Evolutionary conservation across 2,797 vertebrate species (phyloP).

Genomic region (Potorous gilbertii): DNA sequence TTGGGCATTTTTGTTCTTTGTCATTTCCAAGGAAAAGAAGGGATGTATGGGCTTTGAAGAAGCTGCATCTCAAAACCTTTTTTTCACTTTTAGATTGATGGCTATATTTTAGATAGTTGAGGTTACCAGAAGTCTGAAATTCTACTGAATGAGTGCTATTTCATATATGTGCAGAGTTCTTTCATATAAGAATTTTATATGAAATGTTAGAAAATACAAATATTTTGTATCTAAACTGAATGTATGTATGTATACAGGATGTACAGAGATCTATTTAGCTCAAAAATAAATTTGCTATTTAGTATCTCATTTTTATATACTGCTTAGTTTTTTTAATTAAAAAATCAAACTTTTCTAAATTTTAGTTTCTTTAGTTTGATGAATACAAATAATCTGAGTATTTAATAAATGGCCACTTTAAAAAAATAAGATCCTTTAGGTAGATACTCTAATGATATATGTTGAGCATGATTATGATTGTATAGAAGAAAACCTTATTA

Average conservation of each 20-base stretch:
- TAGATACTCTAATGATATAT: neutral
- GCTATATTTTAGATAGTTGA: constrained; percentile 50
- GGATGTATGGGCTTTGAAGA: neutral
- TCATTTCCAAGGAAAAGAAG: neutral
- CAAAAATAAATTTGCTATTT: neutral
- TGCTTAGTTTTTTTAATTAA: neutral
- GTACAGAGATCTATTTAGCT: neutral
- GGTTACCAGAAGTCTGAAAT: constrained; percentile 26
- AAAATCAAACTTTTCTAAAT: neutral
- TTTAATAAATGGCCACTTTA: neutral
- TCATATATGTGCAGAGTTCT: neutral
- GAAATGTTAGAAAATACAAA: too few species aligned
- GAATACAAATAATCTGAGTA: neutral
- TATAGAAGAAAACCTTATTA: constrained; percentile 52
- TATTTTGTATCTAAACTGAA: neutral
- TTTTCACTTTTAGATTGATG: constrained; percentile 33
- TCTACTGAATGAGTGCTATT: constrained; percentile 44
- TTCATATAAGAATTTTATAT: neutral
- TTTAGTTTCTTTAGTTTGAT: neutral
- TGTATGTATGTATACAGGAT: neutral
- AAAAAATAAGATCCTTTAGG: neutral
- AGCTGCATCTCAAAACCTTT: neutral
- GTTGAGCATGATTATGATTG: constrained; percentile 8
- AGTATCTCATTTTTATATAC: neutral
- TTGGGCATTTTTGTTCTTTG: neutral